These are phyloP conservation scores for Euphonia xanthogaster DNA, from an alignment of 2,797 vertebrate species.

Conservation along the genomic window DNA sequence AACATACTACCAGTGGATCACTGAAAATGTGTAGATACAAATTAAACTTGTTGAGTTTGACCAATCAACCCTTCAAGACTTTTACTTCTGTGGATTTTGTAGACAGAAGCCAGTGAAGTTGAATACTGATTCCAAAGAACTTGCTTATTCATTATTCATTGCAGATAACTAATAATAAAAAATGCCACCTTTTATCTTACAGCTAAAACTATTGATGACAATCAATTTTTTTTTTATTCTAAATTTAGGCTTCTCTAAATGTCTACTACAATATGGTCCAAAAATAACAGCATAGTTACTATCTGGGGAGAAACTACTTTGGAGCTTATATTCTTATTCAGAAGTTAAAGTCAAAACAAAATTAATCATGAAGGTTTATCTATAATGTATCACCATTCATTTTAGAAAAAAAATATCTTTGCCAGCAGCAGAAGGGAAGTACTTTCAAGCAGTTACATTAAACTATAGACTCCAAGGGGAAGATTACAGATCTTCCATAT, in stretches of 20 bases:
- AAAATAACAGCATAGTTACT: conserved; percentile 64
- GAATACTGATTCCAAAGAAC: conserved; percentile 37
- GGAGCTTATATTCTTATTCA: conserved; percentile 58
- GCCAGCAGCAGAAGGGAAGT: conserved; percentile 44
- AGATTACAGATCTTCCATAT: conserved; percentile 67
- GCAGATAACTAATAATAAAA: conserved; percentile 3
- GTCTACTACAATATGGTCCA: conserved; percentile 28
- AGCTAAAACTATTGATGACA: conserved; percentile 65
- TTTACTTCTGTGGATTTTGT: not conserved
- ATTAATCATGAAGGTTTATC: conserved; percentile 77
- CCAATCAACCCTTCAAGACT: not conserved
- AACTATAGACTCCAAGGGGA: conserved; percentile 53
- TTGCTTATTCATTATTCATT: conserved; percentile 67
- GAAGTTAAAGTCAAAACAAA: conserved; percentile 77
- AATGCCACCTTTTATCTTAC: conserved; percentile 39
- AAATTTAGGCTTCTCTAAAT: conserved; percentile 63
- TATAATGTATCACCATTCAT: conserved; percentile 75
- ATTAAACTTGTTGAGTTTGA: not conserved
- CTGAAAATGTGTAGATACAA: not conserved
- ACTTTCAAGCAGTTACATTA: conserved; percentile 65
- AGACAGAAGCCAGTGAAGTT: conserved; percentile 20
- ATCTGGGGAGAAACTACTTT: conserved; percentile 46
- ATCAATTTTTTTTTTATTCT: conserved; percentile 53
- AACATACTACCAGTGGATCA: not conserved
- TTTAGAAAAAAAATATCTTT: conserved; percentile 51